Conservation (phyloP, 2,113 vertebrate genomes). For the Phaethon lepturus region DNA sequence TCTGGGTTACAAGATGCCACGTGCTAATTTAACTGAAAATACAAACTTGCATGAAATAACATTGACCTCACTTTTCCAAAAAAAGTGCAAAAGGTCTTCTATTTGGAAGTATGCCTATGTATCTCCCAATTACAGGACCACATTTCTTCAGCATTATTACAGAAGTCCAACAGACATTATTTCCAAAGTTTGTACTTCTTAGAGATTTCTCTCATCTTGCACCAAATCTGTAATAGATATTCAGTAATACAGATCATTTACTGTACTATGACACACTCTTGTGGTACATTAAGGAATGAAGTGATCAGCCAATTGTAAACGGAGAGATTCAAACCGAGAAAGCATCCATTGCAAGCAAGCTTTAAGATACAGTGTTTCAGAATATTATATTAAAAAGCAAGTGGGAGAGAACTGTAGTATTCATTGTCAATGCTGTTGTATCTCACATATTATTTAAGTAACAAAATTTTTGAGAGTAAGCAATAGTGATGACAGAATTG, state of each 20-base stretch:
- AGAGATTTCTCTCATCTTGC: not conserved
- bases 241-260: slow-evolving; percentile 32
- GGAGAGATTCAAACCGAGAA: not conserved
- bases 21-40: not conserved
- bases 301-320: not conserved
- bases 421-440: not conserved
- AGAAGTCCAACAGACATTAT: not conserved
- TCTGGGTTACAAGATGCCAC: not conserved
- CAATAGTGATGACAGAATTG: not conserved
- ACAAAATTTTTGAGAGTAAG: not conserved
- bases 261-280: slow-evolving; percentile 69
- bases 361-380: not conserved
- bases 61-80: not conserved
- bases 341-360: not conserved
- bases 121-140: not conserved
- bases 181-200: not conserved
- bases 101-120: not conserved
- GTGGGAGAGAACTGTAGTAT: not conserved
- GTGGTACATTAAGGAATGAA: slow-evolving; percentile 64
- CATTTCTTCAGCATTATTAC: not conserved
- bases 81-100: not conserved
- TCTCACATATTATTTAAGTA: not conserved
- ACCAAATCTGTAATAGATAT: not conserved
- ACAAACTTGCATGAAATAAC: not conserved
- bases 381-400: not conserved